Evolutionary conservation across 2,888 invertebrate species (phyloP).

Genomic region (Cremastinae sp.): DNA sequence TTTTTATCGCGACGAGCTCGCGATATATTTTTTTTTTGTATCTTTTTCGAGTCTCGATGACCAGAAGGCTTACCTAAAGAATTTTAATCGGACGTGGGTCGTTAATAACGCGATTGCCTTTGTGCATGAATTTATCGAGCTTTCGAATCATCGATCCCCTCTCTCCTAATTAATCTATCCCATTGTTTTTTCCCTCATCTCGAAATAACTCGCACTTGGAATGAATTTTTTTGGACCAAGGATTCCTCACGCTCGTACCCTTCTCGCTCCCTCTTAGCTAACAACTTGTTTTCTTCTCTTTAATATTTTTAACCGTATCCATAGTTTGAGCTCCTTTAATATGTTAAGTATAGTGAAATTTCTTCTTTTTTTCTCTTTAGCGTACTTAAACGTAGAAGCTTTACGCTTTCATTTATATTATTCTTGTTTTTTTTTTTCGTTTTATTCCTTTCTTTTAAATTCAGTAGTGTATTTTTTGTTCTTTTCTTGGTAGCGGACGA

Average conservation of each 20-base stretch:
- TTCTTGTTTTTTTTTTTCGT: slow-evolving; percentile 47
- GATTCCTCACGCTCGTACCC: slow-evolving; percentile 51
- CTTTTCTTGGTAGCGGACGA: slow-evolving; percentile 72
- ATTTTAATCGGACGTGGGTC: slow-evolving; percentile 62
- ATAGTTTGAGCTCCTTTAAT: slow-evolving; percentile 71
- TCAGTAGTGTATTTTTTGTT: slow-evolving; percentile 67
- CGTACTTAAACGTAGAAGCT: slow-evolving; percentile 71
- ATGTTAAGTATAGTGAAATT: slow-evolving; percentile 69
- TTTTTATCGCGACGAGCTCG: slow-evolving; percentile 18
- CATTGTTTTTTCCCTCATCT: slow-evolving; percentile 18
- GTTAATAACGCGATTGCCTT: slow-evolving; percentile 70
- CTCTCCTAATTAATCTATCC: slow-evolving; percentile 5
- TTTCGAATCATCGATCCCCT: slow-evolving; percentile 54
- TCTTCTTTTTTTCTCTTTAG: slow-evolving; percentile 60
- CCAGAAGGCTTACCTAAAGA: slow-evolving; percentile 56
- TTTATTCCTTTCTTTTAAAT: slow-evolving; percentile 60
- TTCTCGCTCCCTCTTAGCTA: slow-evolving; percentile 6
- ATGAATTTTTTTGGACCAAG: slow-evolving; percentile 58
- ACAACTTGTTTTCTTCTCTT: slow-evolving; percentile 55
- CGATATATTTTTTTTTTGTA: slow-evolving; percentile 1
- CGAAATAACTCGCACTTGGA: slow-evolving; percentile 32
- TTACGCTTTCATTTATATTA: slow-evolving; percentile 62
- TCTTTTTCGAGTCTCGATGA: slow-evolving; percentile 54
- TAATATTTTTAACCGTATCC: slow-evolving; percentile 62
- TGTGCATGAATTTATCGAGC: slow-evolving; percentile 69